Evolutionary conservation across 1,140 invertebrate species (phyloP), one percentile per base, ranked within the genome.

Genomic region (Eumaeus atala): DNA sequence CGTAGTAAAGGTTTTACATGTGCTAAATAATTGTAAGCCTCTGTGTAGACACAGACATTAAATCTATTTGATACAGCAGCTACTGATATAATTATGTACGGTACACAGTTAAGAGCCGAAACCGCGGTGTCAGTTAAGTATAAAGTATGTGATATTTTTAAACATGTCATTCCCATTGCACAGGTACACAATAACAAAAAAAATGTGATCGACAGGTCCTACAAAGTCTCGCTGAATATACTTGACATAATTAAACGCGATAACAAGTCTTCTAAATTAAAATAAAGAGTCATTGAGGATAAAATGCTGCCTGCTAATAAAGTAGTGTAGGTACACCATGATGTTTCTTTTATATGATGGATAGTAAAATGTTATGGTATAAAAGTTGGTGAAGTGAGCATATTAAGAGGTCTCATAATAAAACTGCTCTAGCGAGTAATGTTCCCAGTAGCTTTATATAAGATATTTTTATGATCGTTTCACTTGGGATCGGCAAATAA

Each of bases 241-340:
- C 38, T 40, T 40, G 38, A 40, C 38, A 40, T 12, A 40, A 40
- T 40, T 40, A 40, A 40, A 40, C 2, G 38, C 38, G 38, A 40
- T 40, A 40, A 14, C 5, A 14, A 14, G 14, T 40, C 35, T 28
- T 40, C 38, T 40, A 40, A 40, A 40, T 40, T 40, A 40, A 14
- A 14, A 40, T 14, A 14, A 38, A 8, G 7, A 40, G 38, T 40
- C n/a, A 5, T 40, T 40, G 6, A 28, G 21, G 2, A 28, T 28
- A 28, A 28, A 28, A 28, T 28, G 21, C 21, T 28, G 21, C 2
- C 21, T 28, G 21, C 21, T 28, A 28, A 28, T 28, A 28, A 28
- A 28, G 2, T 28, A 28, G n/a, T 6, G 21, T 28, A 28, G 2
- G 2, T 28, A 28, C 21, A 28, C 21, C 2, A 28, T 28, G 6